Evolutionary conservation across 2,888 invertebrate genomes (phyloP), one percentile per base, ranked within the genome.

Genomic region (Drosophila prostipennis): DNA sequence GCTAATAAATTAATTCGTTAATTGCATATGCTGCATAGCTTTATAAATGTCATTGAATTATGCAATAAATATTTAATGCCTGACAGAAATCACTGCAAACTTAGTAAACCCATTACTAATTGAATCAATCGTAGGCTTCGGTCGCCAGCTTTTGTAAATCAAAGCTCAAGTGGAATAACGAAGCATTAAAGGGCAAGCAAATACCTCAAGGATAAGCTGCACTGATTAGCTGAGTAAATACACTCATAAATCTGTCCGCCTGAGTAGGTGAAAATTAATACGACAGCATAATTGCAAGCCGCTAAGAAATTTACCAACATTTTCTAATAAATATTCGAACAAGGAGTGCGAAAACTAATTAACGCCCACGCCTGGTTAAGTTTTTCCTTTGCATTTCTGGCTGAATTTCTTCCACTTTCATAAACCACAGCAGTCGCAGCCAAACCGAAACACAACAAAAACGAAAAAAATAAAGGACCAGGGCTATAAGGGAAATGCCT

Each of bases 341-440:
- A n/a, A 10, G 13, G 13, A 8, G 43, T n/a, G 6, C n/a, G 13
- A 74, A 74, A 79, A 63, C 78, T 82, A 80, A 86, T 80, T 80
- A 79, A 72, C 70, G 55, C 48, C 45, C 37, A 52, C 36, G 13
- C 34, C 32, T 13, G 39, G 8, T 45, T 34, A 16, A n/a, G 32
- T 26, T 11, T 11, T 26, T 19, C n/a, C 36, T 42, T 53, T 19
- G 42, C 16, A 57, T 53, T 39, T 46, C 37, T 29, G 3, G n/a
- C 5, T 2, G 23, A 32, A 40, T 42, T 34, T 42, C 43, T 32
- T 42, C 13, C 43, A n/a, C 14, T 65, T 45, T 53, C 84, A 76
- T 69, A 78, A 80, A 65, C 81, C 77, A 61, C 77, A 72, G 65
- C 54, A 43, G 43, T 26, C 32, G 29, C 19, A 60, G 16, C 54